These are phyloP conservation scores for Trogon melanurus DNA, from an alignment of 2,113 vertebrate species.

Conservation along the genomic window DNA sequence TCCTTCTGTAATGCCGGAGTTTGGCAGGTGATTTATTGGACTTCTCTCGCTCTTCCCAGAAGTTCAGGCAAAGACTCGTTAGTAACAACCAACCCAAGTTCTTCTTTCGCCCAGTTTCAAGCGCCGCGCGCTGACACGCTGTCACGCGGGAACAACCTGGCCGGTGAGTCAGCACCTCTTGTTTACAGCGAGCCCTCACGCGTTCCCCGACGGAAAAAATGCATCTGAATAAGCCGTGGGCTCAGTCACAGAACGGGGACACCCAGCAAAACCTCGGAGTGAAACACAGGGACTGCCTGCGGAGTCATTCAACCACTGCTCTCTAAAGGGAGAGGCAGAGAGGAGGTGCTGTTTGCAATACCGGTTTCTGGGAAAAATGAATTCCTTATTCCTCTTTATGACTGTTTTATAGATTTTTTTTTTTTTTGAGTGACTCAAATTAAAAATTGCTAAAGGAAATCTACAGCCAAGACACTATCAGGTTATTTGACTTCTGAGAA, in stretches of 20 bases:
- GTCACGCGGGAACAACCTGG: rapidly evolving
- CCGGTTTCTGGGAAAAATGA: not conserved
- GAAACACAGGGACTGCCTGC: rapidly evolving
- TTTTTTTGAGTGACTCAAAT: not conserved
- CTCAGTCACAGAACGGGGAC: rapidly evolving
- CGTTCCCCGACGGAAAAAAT: rapidly evolving
- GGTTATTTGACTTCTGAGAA: not conserved
- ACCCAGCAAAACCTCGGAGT: rapidly evolving
- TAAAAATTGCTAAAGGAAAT: not conserved
- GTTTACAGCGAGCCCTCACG: not conserved
- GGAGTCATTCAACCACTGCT: rapidly evolving
- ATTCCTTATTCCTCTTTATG: not conserved
- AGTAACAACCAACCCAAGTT: not conserved
- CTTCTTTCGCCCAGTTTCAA: not conserved
- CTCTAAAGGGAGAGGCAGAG: not conserved
- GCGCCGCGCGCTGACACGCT: rapidly evolving
- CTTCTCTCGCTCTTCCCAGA: not conserved
- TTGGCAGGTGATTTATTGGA: not conserved
- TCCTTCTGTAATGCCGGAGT: not conserved
- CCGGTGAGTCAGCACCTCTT: not conserved
- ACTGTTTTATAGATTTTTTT: not conserved
- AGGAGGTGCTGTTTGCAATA: not conserved
- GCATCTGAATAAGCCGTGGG: not conserved
- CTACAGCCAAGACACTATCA: not conserved
- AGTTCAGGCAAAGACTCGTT: not conserved